Evolutionary conservation across 37 sponge, comb jelly and placozoan genomes (phyloP), one percentile per base, ranked within the genome.

Genomic region (Beroe forskalii): DNA sequence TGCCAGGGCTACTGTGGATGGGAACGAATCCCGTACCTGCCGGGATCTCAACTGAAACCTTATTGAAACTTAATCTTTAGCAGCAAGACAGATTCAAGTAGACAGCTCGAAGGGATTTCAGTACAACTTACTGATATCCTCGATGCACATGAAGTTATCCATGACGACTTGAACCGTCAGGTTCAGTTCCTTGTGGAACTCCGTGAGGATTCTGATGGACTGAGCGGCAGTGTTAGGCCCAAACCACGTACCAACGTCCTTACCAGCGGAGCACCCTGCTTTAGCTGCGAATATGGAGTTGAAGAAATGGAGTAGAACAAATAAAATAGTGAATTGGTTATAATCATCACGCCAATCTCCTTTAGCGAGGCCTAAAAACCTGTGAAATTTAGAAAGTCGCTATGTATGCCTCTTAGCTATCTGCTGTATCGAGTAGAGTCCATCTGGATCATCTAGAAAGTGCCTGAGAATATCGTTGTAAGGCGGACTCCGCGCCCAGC

Each of bases 151-250:
- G 55, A 94, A 61, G 94, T 96, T 99, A 63, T 99, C 99, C 93
- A 95, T 94, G 62, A 96, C 97, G 67, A 99, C 95, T 62, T 95
- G 94, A 31, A 99, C 99, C 36, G 92, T 95, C 22, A 99, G 67
- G 35, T 94, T 61, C 62, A 91, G 94, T 93, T 93, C 94, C 41
- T 60, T 66, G 91, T 97, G 96, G 28, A 94, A 91, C 41, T 90
- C 92, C 39, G 93, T 41, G 36, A 97, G 91, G 12, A 43, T 44
- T 95, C 91, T 92, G 48, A 99, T 89, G 14, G 94, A 97, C 27
- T 99, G 99, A 3, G 97, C 97, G 19, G 95, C 94, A 28, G 95
- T 99, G 91, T 99, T 99, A 0, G 99, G 99, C 0, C 99, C 99
- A 93, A 95, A 94, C 99, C 99, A 99, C 36, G 95, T 92, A 27